A percentile compares a stretch with the other conserved stretches of the same genome.
Evolutionary conservation across 2,888 invertebrate species (phyloP).

Genomic region (Nipponacmea schrenckii): DNA sequence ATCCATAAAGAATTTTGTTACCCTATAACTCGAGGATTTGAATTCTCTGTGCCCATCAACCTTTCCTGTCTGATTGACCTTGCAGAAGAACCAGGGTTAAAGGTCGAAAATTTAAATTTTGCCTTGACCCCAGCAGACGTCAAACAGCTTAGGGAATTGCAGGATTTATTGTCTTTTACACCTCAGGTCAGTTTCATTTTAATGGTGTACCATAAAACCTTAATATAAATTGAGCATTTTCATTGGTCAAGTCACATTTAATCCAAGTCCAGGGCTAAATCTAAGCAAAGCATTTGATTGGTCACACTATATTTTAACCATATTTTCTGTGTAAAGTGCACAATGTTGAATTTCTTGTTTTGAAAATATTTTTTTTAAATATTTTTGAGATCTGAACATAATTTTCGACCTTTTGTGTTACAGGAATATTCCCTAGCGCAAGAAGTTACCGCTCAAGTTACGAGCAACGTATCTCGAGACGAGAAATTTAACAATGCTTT

Average conservation of each 20-base stretch:
- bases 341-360: too few relatives aligned
- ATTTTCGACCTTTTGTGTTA: background rate
- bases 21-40: conserved; percentile 40
- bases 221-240: background rate
- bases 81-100: conserved; percentile 38
- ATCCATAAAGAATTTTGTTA: conserved; percentile 29
- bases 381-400: too few relatives aligned
- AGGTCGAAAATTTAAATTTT: background rate
- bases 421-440: background rate
- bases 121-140: conserved; percentile 9
- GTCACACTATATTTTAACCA: too few relatives aligned
- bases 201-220: too few relatives aligned
- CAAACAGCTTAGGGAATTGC: conserved; percentile 4
- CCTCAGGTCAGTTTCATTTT: conserved; percentile 5
- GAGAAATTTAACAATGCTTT: too few relatives aligned
- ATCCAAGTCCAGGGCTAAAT: background rate
- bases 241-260: background rate
- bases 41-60: conserved; percentile 36
- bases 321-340: too few relatives aligned
- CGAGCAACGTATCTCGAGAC: too few relatives aligned
- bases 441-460: too few relatives aligned
- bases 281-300: background rate
- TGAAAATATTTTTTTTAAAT: too few relatives aligned
- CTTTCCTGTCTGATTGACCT: conserved; percentile 32
- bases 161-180: background rate